Base-by-base conservation (phyloP, 2,797 vertebrate genomes). In the Sebastes ruberrimus region DNA sequence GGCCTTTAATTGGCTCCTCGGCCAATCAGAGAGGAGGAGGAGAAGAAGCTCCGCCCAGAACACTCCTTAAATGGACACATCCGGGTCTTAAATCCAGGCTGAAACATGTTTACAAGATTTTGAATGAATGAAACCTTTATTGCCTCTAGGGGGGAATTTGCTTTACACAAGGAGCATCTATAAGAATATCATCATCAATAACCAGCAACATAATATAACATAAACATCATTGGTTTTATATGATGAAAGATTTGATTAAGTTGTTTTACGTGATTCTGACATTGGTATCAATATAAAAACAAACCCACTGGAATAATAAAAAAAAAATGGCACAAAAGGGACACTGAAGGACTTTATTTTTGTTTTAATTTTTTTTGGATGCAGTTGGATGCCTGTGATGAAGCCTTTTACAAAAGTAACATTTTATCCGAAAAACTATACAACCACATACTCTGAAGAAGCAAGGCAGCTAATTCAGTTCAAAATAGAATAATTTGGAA, bases 371-470 rank as follows among this genome's bases (percentile, higher is more conserved):
- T 64, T 64, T 38, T 90, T 88, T 89, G 32, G 32, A 33, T 33
- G 97, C 98, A 98, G 97, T 97, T 96, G 97, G 97, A 92, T 97
- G 97, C 97, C 98, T 96, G 96, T 95, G 97, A 98, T 96, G 96
- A 97, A 98, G 97, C 97, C 97, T 22, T 97, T 99, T 99, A 99
- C 97, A 99, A 99, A 99, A 99, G 97, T 99, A 99, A 99, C 98
- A 98, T 98, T 98, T 98, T 94, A 92, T 94, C 92, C 93, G 81
- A 92, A 95, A 99, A 14, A 99, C 98, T 99, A 99, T 99, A 99
- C 98, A 99, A 98, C 97, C 98, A 99, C 97, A 99, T 98, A 98
- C 96, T 97, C 97, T 99, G 99, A 99, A 99, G 96, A 98, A 99
- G 98, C 98, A 98, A 97, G 97, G 97, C 96, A 94, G 98, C 98